These are phyloP conservation scores for Psilopsiagon aurifrons DNA, from an alignment of 2,113 vertebrate species.

Conservation along the genomic window DNA sequence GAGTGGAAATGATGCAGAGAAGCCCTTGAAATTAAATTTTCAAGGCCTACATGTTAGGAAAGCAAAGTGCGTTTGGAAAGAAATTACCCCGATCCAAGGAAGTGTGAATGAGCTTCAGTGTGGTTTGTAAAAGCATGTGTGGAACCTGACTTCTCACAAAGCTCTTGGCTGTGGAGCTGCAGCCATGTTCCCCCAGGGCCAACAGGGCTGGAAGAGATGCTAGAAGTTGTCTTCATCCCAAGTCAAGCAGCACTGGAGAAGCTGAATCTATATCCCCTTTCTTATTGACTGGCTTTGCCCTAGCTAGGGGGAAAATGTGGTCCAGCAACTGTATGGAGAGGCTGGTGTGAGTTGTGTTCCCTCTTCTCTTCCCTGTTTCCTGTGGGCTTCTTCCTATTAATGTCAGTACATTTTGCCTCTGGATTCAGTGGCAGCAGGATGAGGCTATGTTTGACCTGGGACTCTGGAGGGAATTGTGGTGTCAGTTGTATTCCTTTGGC, in stretches of 20 bases:
- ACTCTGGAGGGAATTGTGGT: too few relatives aligned
- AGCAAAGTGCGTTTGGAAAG: background rate
- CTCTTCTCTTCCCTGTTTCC: background rate
- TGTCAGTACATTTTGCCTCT: background rate
- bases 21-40: background rate
- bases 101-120: background rate
- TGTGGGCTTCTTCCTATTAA: background rate
- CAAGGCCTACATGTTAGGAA: background rate
- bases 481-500: background rate
- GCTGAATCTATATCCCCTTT: rapidly evolving
- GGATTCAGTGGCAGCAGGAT: background rate
- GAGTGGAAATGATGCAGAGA: background rate
- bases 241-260: background rate
- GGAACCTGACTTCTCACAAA: background rate
- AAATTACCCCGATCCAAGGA: background rate
- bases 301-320: too few relatives aligned
- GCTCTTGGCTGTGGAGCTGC: background rate
- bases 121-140: background rate
- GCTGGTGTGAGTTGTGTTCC: background rate
- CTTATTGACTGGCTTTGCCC: background rate
- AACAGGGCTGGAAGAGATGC: background rate
- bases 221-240: background rate
- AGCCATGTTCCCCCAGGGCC: background rate
- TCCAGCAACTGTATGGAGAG: background rate
- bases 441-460: background rate